phyloP scores from a whole-genome alignment of 2,797 vertebrate species.

The Phaenicophaeus curvirostris region DNA sequence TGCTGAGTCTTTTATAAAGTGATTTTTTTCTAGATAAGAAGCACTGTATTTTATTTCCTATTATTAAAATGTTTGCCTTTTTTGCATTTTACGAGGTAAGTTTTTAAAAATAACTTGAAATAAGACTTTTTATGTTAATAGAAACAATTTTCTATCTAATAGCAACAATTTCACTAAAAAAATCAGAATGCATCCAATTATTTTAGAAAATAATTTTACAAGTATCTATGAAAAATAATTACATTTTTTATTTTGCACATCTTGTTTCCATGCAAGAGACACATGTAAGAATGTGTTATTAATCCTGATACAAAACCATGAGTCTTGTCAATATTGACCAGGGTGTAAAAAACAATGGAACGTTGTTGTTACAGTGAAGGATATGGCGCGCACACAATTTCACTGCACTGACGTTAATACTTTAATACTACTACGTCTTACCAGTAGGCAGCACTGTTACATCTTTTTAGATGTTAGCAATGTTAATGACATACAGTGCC shows the following conservation, averaged over 20 bases:
- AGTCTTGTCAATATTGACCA: not conserved
- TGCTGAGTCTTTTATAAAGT: not conserved
- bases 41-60: not conserved
- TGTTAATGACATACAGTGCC: constrained; percentile 70
- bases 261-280: not conserved
- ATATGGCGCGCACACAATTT: not conserved
- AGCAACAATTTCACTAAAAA: not conserved
- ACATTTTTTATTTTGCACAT: not conserved
- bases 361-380: not conserved
- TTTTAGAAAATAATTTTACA: not conserved
- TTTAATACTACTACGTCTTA: constrained; percentile 72
- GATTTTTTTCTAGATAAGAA: not conserved
- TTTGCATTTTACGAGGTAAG: not conserved
- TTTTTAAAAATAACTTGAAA: not conserved
- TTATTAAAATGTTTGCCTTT: not conserved
- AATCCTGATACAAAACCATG: not conserved
- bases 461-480: constrained; percentile 73
- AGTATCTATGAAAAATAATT: not conserved
- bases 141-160: not conserved
- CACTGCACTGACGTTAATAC: constrained; percentile 26
- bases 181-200: not conserved
- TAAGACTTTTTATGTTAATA: not conserved
- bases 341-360: not conserved
- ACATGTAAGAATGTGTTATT: not conserved
- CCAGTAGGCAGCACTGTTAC: constrained; percentile 80